Base-by-base conservation (phyloP, 2,113 vertebrate species). In the Nansenia antarctica region DNA sequence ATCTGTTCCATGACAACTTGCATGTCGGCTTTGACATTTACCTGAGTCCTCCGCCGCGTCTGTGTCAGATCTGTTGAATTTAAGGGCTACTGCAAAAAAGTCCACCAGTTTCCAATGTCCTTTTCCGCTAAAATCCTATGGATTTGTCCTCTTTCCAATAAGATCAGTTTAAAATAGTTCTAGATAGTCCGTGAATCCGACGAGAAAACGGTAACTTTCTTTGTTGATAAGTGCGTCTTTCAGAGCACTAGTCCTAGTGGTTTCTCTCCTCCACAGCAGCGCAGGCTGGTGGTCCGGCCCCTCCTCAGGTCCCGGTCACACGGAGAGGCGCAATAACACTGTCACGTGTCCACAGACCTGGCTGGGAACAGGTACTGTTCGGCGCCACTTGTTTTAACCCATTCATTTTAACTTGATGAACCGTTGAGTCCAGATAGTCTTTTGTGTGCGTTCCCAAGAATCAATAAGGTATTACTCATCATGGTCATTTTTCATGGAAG, bases 341-440 rank as follows among this genome's bases (percentile, higher is more conserved):
- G 55, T 78, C 76, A 78, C 76, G 70, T 78, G 76, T 55, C 35
- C 45, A 49, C 45, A 35, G 18, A 62, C 58, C 15, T 20, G n/a
- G 45, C 6, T 49, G n/a, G 20, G 45, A 49, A 49, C n/a, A 49
- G n/a, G n/a, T n/a, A n/a, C n/a, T n/a, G n/a, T n/a, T n/a, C n/a
- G 1, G 18, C 45, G 45, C 45, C n/a, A 49, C 45, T 22, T 49
- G 0, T n/a, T 49, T 22, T 2, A 49, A 49, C n/a, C 45, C 45
- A n/a, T 49, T 49, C n/a, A n/a, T n/a, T n/a, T n/a, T n/a, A n/a
- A n/a, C n/a, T n/a, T n/a, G n/a, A n/a, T n/a, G n/a, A n/a, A n/a
- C n/a, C n/a, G n/a, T n/a, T n/a, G n/a, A n/a, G n/a, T n/a, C n/a
- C n/a, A n/a, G n/a, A n/a, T n/a, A n/a, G n/a, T n/a, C n/a, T n/a